Evolutionary conservation across 2,888 invertebrate species (phyloP), one percentile per base, ranked within the genome.

Genomic region (Thysanoteuthis rhombus): DNA sequence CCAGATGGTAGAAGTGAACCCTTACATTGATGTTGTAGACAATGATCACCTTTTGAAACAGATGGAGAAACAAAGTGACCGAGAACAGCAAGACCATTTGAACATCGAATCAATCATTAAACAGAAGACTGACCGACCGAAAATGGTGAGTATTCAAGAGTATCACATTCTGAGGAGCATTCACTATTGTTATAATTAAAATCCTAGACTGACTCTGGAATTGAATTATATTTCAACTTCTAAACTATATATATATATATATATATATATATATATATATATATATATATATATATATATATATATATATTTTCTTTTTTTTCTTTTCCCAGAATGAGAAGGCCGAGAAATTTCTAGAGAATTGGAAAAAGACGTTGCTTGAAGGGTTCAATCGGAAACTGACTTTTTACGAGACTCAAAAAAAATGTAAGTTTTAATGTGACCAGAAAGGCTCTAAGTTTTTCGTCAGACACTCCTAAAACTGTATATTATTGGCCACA

Each of bases 321-420:
- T n/a, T 93, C n/a, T 92, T 58, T 90, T 96, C 96, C 94, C 96
- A 98, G 98, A 97, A 98, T 93, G 96, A 97, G 93, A 98, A 98
- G 95, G 97, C 98, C 22, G 96, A 97, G 25, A 97, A 98, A 89
- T 97, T 98, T 8, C 98, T 98, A 95, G 97, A 97, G 16, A 97
- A 97, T 93, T 99, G 99, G 99, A 98, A 97, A 93, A 96, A 97
- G 22, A 97, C 97, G 90, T 98, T 98, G 40, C 96, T 97, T 0
- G 97, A 97, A 92, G 98, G 98, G 1, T 98, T 98, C 94, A 96
- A 97, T 4, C 97, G 98, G n/a, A 98, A 98, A 96, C 96, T 98
- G 90, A 97, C 98, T 94, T 97, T 98, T 0, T 97, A 98, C 93
- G 97, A 98, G 94, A 93, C 89, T 16, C 32, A n/a, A n/a, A 93